phyloP scores from a whole-genome alignment of 2,113 vertebrate genomes.

The Acanthisitta chloris region DNA sequence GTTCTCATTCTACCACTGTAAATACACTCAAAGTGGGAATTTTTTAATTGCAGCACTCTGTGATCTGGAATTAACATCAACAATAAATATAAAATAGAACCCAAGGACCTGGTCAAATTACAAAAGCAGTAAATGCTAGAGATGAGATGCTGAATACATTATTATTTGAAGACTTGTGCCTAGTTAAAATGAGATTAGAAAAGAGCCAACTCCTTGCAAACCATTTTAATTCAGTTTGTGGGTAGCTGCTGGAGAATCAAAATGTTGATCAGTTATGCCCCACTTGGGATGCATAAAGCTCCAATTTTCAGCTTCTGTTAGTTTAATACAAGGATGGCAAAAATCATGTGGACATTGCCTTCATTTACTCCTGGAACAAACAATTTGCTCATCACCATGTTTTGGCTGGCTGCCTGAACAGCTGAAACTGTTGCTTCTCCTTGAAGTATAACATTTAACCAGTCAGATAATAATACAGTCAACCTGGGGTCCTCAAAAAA shows the following conservation, averaged over 20 bases:
- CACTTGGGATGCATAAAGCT: not conserved
- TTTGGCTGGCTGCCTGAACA: constrained; percentile 28
- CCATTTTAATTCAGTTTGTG: constrained; percentile 15
- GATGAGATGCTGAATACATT: not conserved
- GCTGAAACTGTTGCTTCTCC: constrained; percentile 1
- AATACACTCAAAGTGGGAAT: constrained; percentile 40
- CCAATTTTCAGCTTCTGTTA: constrained; percentile 13
- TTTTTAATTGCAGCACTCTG: constrained; percentile 38
- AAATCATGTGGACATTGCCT: constrained; percentile 26
- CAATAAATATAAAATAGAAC: not conserved
- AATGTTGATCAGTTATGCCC: not conserved
- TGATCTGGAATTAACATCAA: constrained; percentile 33
- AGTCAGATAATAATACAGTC: constrained; percentile 20
- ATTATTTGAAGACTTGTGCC: not conserved
- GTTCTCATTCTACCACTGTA: constrained; percentile 35
- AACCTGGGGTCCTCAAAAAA: not conserved
- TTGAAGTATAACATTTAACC: constrained; percentile 50
- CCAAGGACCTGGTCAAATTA: not conserved
- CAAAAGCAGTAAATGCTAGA: not conserved
- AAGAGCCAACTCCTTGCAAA: constrained; percentile 2
- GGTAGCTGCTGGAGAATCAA: constrained; percentile 7
- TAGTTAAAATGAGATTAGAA: constrained; percentile 1
- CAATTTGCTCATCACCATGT: constrained; percentile 29
- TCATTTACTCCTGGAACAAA: constrained; percentile 25
- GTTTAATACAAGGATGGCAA: constrained; percentile 32